Evolutionary conservation across 2,797 vertebrate genomes (phyloP).

Genomic region (Novumbra hubbsi): DNA sequence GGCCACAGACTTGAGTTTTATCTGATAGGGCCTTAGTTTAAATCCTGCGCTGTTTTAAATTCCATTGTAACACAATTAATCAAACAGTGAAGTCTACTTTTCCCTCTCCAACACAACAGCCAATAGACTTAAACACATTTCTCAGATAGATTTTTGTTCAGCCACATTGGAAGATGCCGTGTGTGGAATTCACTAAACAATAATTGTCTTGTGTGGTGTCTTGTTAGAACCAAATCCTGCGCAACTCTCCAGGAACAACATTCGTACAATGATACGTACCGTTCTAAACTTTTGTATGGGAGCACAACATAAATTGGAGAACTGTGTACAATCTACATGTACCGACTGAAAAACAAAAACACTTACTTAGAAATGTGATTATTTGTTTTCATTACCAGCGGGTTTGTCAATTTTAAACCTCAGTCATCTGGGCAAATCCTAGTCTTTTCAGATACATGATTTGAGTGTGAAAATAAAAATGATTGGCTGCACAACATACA

Average conservation of each 20-base stretch:
- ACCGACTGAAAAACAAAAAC: too few species aligned
- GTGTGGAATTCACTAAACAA: too few species aligned
- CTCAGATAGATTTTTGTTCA: neutral
- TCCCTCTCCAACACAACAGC: constrained; percentile 19
- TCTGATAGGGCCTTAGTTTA: constrained; percentile 1
- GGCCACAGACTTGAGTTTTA: neutral
- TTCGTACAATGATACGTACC: too few species aligned
- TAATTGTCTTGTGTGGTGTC: too few species aligned
- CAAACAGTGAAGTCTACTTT: constrained; percentile 14
- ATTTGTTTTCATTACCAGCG: neutral
- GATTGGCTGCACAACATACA: constrained; percentile 26
- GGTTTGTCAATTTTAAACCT: neutral
- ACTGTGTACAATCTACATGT: neutral
- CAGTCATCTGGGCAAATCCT: neutral
- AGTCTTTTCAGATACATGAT: neutral
- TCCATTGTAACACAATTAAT: constrained; percentile 16
- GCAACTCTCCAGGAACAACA: too few species aligned
- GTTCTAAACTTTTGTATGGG: constrained; percentile 2
- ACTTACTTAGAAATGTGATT: neutral
- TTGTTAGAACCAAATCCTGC: too few species aligned
- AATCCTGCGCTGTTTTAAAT: constrained; percentile 12
- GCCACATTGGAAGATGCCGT: too few species aligned
- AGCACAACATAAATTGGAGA: constrained; percentile 4
- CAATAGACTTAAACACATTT: constrained; percentile 5
- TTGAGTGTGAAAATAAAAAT: constrained; percentile 28